Evolutionary conservation across 2,888 invertebrate genomes (phyloP).

Genomic region (Parascotia fuliginaria): DNA sequence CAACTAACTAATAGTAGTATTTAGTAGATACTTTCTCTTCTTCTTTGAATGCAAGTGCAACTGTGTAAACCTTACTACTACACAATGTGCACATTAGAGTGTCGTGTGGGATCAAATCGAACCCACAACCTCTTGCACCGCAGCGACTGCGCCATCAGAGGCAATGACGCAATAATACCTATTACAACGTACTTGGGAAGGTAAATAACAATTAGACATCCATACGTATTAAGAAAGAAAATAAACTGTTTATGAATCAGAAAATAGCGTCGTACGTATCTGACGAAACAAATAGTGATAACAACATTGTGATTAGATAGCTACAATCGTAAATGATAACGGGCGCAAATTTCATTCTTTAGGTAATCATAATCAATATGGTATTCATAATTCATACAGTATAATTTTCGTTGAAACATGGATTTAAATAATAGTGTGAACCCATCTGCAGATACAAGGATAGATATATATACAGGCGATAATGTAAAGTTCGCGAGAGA

Average conservation of each 20-base stretch:
- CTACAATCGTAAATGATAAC: conserved; percentile 50
- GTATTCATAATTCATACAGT: conserved; percentile 34
- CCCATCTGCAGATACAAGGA: conserved; percentile 33
- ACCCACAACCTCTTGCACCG: no score
- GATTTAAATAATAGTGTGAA: conserved; percentile 47
- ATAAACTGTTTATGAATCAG: conserved; percentile 12
- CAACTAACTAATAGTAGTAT: no score
- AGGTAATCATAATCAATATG: conserved; percentile 53
- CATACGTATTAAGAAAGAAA: background rate
- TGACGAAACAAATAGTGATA: conserved; percentile 44
- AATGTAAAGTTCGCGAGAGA: conserved; percentile 49
- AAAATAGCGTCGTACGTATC: conserved; percentile 32
- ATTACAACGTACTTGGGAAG: no score
- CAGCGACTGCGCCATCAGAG: no score
- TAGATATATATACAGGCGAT: conserved; percentile 43
- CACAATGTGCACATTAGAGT: no score
- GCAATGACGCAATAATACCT: no score
- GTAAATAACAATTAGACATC: background rate
- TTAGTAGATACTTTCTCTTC: no score
- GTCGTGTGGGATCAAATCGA: no score
- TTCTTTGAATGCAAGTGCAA: no score
- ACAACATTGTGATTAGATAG: conserved; percentile 64
- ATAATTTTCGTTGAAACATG: conserved; percentile 42
- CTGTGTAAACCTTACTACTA: no score
- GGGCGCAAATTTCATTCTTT: conserved; percentile 40